Evolutionary conservation across 2,888 invertebrate species (phyloP), one percentile per base, ranked within the genome.

Genomic region (Temnothorax rugatulus): DNA sequence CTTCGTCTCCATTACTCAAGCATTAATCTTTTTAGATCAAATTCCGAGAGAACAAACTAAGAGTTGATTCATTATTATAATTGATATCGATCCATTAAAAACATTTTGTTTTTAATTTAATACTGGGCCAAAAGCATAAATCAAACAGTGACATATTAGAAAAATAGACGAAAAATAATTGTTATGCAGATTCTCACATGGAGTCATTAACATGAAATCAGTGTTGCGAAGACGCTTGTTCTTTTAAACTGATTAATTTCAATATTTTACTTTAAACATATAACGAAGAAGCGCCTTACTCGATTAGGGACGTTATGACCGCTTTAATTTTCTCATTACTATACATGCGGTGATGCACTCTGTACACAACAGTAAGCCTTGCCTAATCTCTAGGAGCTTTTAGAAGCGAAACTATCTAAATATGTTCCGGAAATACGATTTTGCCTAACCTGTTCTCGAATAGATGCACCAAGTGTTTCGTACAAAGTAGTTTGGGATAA

Each of bases 281-380:
- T 18, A n/a, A 34, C 15, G 41, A 57, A 77, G 69, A 68, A 57
- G 34, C 34, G 13, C 4, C 59, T 34, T 57, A 69, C 52, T 69
- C 59, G 13, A 21, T 79, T 25, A 57, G 44, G 7, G 57, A 77
- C 57, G 21, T 69, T 79, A 69, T 47, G 47, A 79, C 47, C 18
- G 69, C 15, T 69, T 69, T 79, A 79, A 79, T 79, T 71, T 34
- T 29, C 47, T 59, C 57, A 71, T 79, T 79, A 69, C 57, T 77
- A 59, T 77, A 59, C 15, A 21, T 57, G 57, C 44, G 34, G 21
- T 47, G 44, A 79, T 59, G 79, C 71, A 71, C 47, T 79, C 54
- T 57, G 29, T 25, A 44, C 41, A 76, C 54, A 57, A 69, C 71
- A 47, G 69, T 57, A 69, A 71, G 79, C 44, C 71, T 79, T 25